Base-by-base conservation (phyloP, 2,888 invertebrate species). In the Ametastegia equiseti region DNA sequence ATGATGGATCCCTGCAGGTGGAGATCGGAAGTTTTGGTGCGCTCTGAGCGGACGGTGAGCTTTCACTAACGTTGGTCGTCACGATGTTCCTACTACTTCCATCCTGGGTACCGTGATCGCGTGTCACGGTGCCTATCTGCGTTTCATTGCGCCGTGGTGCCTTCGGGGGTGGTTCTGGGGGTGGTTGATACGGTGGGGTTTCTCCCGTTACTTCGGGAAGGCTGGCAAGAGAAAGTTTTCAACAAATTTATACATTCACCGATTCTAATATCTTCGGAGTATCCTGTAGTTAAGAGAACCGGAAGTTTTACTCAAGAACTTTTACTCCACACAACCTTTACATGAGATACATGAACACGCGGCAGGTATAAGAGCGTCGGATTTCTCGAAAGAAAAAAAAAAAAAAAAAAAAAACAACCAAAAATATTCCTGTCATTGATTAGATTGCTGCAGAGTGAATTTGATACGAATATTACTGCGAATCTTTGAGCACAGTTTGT, bases 41-140 rank as follows among this genome's bases (percentile, higher is more conserved):
- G 88, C 86, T 87, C 87, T 82, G 85, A 83, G 84, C 87, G 86
- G 84, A 85, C 86, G 88, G 82, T 85, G 87, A 86, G 88, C 86
- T 86, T 88, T 86, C 85, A 88, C 89, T 88, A 87, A 88, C 81
- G 84, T 81, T 73, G 82, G 84, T 81, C 83, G 83, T 84, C 83
- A 84, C 82, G 77, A 77, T 80, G 81, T 54, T 79, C 60, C 80
- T 69, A 81, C 80, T 69, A 81, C 84, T 88, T 83, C 83, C 83
- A 84, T 84, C 84, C 85, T 83, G 80, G 79, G 77, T 67, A 78
- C 80, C 80, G 81, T 83, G 84, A 88, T 90, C 87, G 90, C 90
- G 89, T 90, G 90, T 85, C 84, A 81, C 82, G 83, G 67, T 81
- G 81, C 65, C 63, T 81, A 81, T 81, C 81, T 80, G 81, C 65